Percentiles rank a stretch among this genome's conserved stretches.
phyloP scores from a whole-genome alignment of 2,888 invertebrate genomes.

The Melieria omissa region DNA sequence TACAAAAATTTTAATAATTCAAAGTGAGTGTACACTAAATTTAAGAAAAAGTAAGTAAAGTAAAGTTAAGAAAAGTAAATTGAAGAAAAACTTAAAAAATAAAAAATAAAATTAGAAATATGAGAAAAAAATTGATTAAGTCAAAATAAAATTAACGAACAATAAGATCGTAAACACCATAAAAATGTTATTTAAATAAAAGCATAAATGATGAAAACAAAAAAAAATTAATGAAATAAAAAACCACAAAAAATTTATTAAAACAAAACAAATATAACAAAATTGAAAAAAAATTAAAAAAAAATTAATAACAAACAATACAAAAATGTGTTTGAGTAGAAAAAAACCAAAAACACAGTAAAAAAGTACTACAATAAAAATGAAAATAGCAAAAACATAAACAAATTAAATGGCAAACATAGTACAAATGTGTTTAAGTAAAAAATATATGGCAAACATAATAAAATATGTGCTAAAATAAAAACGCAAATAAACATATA shows the following conservation, averaged over 20 bases:
- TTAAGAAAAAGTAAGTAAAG: neutral
- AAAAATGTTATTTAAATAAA: neutral
- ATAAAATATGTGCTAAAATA: too few relatives aligned
- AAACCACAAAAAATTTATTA: neutral
- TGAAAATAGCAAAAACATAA: too few relatives aligned
- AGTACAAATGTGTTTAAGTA: too few relatives aligned
- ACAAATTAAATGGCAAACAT: too few relatives aligned
- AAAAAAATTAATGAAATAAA: neutral
- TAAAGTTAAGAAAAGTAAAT: slow-evolving; percentile 5
- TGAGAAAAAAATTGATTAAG: slow-evolving; percentile 8
- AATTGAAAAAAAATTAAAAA: neutral
- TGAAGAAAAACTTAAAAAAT: slow-evolving; percentile 29
- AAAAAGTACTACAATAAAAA: neutral
- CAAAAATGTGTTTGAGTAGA: neutral
- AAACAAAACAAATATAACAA: neutral
- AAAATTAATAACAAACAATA: neutral
- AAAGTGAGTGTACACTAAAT: neutral
- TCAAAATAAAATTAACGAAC: neutral
- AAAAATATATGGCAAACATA: too few relatives aligned
- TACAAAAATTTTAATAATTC: neutral
- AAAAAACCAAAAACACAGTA: neutral
- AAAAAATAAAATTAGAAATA: slow-evolving; percentile 12
- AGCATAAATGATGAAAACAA: neutral
- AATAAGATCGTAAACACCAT: neutral
- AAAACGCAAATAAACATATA: too few relatives aligned